These are phyloP conservation scores for Cryptoblepharus egeriae DNA, from an alignment of 2,797 vertebrate genomes.

Conservation along the genomic window DNA sequence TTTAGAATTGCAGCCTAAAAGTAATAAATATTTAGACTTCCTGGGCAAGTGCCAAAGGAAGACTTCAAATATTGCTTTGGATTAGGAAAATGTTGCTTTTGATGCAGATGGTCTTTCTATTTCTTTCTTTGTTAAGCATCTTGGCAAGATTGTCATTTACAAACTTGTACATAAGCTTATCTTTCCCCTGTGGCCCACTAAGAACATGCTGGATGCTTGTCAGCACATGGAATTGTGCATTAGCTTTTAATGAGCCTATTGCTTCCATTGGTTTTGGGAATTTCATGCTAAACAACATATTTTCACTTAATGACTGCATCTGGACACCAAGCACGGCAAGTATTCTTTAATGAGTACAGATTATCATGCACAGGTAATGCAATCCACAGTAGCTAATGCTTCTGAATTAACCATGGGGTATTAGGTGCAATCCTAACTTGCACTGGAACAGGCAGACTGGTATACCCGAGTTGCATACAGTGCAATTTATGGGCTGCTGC, in stretches of 20 bases:
- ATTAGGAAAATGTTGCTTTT: conserved; percentile 56
- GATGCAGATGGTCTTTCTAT: conserved; percentile 68
- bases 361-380: background rate
- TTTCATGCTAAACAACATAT: background rate
- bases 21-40: conserved; percentile 29
- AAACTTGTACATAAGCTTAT: conserved; percentile 52
- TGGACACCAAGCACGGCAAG: background rate
- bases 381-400: rapidly evolving
- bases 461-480: no score
- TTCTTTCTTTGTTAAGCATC: conserved; percentile 66
- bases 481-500: no score
- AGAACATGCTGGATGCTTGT: conserved; percentile 45
- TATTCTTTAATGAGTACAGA: background rate
- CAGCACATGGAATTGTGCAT: conserved; percentile 32
- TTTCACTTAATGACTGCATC: background rate
- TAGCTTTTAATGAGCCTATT: conserved; percentile 31
- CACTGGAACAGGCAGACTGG: no score
- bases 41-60: conserved; percentile 31
- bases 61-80: conserved; percentile 42
- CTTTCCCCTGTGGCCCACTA: conserved; percentile 27
- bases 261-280: conserved; percentile 56
- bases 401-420: no score
- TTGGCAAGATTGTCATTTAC: conserved; percentile 63
- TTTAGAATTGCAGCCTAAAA: no score
- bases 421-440: no score